phyloP scores from a whole-genome alignment of 2,113 vertebrate genomes.

The Onychostruthus taczanowskii region DNA sequence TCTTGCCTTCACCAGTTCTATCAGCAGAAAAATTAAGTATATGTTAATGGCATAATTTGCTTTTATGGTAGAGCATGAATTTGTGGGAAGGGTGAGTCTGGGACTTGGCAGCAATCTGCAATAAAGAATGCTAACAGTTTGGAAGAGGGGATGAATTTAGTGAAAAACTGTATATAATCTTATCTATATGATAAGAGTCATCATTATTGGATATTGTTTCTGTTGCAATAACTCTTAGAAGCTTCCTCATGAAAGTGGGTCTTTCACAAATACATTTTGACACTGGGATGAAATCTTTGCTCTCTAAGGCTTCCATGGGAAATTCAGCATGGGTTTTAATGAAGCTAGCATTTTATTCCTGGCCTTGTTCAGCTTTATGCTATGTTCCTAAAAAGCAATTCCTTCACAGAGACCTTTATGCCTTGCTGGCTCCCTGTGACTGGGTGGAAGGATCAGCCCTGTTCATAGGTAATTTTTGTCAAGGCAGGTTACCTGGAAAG shows the following conservation, averaged over 20 bases:
- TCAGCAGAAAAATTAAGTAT: not conserved
- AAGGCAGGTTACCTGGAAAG: not conserved
- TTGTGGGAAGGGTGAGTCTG: not conserved
- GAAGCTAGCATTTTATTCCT: not conserved
- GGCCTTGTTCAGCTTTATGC: not conserved
- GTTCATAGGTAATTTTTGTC: not conserved
- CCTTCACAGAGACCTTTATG: not conserved
- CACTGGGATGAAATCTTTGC: not conserved
- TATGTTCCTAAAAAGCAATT: not conserved
- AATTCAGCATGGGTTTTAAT: not conserved
- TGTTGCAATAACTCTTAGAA: not conserved
- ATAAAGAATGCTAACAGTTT: not conserved
- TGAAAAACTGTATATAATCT: not conserved
- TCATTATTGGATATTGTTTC: not conserved
- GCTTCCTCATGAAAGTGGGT: not conserved
- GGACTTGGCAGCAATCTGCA: not conserved
- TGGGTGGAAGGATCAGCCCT: not conserved
- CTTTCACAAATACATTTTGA: not conserved
- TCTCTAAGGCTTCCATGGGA: not conserved
- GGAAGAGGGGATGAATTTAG: not conserved
- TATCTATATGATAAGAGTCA: not conserved
- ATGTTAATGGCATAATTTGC: not conserved
- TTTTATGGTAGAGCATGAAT: not conserved
- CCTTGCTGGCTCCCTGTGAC: not conserved
- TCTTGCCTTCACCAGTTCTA: not conserved